These are phyloP conservation scores for Drosophila koepferae DNA, from an alignment of 2,888 invertebrate genomes.

Conservation along the genomic window DNA sequence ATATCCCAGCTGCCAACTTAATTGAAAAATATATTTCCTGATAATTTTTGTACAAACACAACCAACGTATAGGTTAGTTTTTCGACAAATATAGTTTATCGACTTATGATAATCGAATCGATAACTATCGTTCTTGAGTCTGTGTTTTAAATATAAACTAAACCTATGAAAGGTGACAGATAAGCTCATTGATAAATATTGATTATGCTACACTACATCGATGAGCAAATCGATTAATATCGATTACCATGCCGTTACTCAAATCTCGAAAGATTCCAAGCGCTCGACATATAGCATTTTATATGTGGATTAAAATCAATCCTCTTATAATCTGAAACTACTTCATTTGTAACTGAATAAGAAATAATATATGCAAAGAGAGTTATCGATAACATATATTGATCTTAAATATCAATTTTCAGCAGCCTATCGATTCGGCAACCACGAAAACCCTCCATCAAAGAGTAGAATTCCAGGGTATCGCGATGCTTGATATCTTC, in stretches of 20 bases:
- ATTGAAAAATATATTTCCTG: neutral
- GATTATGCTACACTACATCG: neutral
- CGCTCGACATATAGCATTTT: neutral
- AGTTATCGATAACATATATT: neutral
- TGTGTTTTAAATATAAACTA: neutral
- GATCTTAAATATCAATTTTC: neutral
- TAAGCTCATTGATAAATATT: too few species aligned
- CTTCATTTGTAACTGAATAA: neutral
- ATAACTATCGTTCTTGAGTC: neutral
- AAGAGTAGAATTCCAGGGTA: neutral
- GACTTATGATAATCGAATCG: neutral
- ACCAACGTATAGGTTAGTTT: neutral
- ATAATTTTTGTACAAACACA: too few species aligned
- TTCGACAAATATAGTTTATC: neutral
- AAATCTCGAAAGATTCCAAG: neutral
- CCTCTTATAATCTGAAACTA: too few species aligned
- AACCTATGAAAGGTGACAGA: neutral
- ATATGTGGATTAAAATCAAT: neutral
- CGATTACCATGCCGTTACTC: neutral
- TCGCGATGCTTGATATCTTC: neutral
- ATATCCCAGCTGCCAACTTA: accelerated
- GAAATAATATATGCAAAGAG: neutral
- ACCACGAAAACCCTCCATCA: too few species aligned
- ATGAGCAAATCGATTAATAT: neutral
- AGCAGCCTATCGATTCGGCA: neutral